phyloP scores from a whole-genome alignment of 2,113 vertebrate genomes.

The Clarias macrocephalus region DNA sequence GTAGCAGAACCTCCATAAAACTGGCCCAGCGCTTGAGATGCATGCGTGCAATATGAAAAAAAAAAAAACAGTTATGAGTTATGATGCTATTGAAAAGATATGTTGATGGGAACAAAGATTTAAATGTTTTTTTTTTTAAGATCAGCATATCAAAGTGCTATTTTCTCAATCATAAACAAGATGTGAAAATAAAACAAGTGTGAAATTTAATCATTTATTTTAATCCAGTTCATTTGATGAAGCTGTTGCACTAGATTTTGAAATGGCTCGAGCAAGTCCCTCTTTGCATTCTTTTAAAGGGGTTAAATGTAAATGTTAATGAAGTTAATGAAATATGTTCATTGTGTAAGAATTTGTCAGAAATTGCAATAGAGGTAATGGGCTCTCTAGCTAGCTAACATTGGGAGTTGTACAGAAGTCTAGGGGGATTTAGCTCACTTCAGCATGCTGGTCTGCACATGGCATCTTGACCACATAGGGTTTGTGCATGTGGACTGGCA shows the following conservation, averaged over 20 bases:
- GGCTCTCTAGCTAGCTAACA: conserved; percentile 21
- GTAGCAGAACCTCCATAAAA: conserved; percentile 97
- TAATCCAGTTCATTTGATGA: conserved; percentile 5
- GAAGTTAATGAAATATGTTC: neutral
- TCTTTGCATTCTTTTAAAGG: neutral
- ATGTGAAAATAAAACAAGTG: neutral
- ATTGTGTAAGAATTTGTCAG: neutral
- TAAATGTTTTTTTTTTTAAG: conserved; percentile 23
- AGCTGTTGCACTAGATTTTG: neutral
- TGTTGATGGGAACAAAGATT: conserved; percentile 20
- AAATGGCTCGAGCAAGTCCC: conserved; percentile 1
- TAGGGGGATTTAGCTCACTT: conserved; percentile 34
- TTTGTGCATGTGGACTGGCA: conserved; percentile 68
- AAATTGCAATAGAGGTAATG: neutral
- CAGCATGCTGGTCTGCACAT: conserved; percentile 59
- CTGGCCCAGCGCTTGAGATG: conserved; percentile 92
- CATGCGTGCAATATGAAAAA: conserved; percentile 77
- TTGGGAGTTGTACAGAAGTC: conserved; percentile 28
- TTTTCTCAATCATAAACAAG: neutral
- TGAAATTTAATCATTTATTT: conserved; percentile 10
- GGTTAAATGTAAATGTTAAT: conserved; percentile 4
- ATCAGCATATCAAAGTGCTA: neutral
- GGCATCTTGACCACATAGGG: conserved; percentile 60
- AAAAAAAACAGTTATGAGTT: conserved; percentile 45
- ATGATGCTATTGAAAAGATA: conserved; percentile 18